Conservation (phyloP, 2,113 vertebrate species). For the Grallaria varia region DNA sequence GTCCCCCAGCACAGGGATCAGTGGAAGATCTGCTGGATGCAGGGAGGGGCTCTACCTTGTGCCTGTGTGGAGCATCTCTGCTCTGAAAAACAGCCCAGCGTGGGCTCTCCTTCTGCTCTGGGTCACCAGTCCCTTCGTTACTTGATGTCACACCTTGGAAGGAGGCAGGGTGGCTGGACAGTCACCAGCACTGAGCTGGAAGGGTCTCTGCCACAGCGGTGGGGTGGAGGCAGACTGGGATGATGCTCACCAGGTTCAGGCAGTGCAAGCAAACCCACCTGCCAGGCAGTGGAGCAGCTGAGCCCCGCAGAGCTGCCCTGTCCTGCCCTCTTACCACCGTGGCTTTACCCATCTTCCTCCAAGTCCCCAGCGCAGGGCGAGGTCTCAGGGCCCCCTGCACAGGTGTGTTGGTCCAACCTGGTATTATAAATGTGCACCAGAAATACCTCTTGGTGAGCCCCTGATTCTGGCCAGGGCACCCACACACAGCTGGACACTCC, state of each 20-base stretch:
- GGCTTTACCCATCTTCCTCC: background rate
- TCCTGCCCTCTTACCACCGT: background rate
- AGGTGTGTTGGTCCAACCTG: background rate
- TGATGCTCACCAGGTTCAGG: background rate
- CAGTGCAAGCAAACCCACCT: background rate
- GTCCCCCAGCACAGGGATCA: fast-evolving
- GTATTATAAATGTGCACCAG: background rate
- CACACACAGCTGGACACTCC: fast-evolving
- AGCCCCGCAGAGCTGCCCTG: background rate
- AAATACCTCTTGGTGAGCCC: background rate
- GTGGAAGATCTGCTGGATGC: background rate
- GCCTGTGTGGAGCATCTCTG: background rate
- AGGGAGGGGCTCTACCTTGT: background rate
- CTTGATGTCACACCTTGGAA: background rate
- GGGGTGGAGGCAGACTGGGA: background rate
- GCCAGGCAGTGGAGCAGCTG: background rate
- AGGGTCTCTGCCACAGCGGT: background rate
- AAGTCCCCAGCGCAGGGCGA: fast-evolving
- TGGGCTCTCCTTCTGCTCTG: background rate
- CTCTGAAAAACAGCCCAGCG: fast-evolving
- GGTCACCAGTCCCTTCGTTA: background rate
- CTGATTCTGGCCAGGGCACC: background rate
- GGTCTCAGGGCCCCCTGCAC: background rate
- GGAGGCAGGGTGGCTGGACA: background rate
- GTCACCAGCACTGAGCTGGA: background rate